Evolutionary conservation across 2,113 vertebrate genomes (phyloP).

Genomic region (Bungarus multicinctus): DNA sequence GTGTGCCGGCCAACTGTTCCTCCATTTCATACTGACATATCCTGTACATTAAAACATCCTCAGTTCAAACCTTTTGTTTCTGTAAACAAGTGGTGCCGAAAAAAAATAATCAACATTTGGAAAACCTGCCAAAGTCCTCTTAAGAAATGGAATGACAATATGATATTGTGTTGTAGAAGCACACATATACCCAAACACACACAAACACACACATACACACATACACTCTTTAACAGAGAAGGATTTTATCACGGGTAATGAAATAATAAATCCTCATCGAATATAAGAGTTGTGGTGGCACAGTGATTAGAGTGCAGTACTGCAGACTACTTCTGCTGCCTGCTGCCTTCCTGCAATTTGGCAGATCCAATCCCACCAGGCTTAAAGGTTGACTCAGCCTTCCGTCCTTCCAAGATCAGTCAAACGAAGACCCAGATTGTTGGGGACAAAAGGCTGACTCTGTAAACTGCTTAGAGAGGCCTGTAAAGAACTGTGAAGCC

Average conservation of each 20-base stretch:
- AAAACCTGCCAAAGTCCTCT: slow-evolving; percentile 49
- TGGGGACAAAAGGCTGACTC: too few species aligned
- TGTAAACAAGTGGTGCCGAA: slow-evolving; percentile 47
- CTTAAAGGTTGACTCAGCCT: too few species aligned
- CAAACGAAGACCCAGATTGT: too few species aligned
- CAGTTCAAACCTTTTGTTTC: slow-evolving; percentile 61
- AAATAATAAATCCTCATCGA: background rate
- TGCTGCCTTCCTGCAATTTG: too few species aligned
- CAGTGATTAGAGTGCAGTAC: too few species aligned
- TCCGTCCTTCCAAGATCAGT: too few species aligned
- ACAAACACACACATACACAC: background rate
- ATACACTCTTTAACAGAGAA: background rate
- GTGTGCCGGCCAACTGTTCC: slow-evolving; percentile 58
- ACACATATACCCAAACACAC: background rate
- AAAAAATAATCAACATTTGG: slow-evolving; percentile 29
- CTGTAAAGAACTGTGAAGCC: too few species aligned
- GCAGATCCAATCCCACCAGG: too few species aligned
- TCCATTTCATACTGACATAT: slow-evolving; percentile 62
- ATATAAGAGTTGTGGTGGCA: background rate
- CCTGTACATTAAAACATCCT: slow-evolving; percentile 61
- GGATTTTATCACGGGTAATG: background rate
- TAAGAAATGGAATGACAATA: background rate
- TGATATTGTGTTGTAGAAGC: slow-evolving; percentile 8
- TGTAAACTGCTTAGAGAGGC: too few species aligned
- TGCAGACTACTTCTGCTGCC: too few species aligned